These are phyloP conservation scores for Crotalus viridis DNA, from an alignment of 2,113 vertebrate species.

Conservation along the genomic window DNA sequence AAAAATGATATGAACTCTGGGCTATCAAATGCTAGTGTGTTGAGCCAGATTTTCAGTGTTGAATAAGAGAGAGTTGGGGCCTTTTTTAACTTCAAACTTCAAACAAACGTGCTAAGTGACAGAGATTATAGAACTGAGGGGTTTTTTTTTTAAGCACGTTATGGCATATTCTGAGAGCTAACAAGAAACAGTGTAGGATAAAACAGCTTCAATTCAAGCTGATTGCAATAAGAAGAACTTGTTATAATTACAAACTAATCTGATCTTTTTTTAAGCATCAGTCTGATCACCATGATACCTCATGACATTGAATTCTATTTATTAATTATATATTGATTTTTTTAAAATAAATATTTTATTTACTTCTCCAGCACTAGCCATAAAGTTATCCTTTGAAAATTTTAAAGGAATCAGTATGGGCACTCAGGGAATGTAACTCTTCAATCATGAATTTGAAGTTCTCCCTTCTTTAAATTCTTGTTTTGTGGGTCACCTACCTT, in stretches of 20 bases:
- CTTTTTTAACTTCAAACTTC: not conserved
- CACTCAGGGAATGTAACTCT: conserved; percentile 7
- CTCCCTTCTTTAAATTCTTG: conserved; percentile 17
- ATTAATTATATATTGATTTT: not conserved
- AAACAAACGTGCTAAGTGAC: not conserved
- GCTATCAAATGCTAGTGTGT: not conserved
- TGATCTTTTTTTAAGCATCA: not conserved
- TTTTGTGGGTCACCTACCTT: conserved; percentile 78
- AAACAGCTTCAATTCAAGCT: not conserved
- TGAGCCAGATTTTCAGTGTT: not conserved
- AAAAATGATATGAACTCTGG: not conserved
- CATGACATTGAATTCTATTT: not conserved
- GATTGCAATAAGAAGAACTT: not conserved
- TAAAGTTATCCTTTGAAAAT: not conserved
- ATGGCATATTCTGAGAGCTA: not conserved
- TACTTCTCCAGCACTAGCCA: not conserved
- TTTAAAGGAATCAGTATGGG: not conserved
- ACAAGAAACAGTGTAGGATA: not conserved
- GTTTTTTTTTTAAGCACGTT: not conserved
- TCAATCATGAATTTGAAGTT: conserved; percentile 25
- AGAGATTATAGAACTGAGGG: not conserved
- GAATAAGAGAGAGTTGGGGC: not conserved
- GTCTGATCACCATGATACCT: not conserved
- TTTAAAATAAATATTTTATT: not conserved
- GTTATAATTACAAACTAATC: not conserved